A percentile compares a stretch with the other conserved stretches of the same genome.
Conservation (phyloP, 1,140 invertebrate species). For the Drosophila nebulosa region DNA sequence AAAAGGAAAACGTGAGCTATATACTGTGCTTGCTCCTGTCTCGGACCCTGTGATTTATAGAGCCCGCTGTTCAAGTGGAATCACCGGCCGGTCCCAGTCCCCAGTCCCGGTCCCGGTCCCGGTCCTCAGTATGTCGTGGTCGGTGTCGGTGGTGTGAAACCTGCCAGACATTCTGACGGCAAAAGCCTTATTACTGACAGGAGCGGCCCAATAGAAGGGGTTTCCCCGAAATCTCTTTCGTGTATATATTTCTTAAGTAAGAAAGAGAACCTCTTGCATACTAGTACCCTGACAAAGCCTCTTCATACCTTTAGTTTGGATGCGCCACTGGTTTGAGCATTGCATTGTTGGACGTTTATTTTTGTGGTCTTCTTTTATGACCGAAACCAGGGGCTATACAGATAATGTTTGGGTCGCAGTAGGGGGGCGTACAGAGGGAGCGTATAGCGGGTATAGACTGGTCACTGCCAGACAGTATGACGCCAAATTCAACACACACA, state of each 20-base stretch:
- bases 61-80: conserved; percentile 42
- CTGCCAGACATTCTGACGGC: conserved; percentile 77
- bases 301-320: neutral
- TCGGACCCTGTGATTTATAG: conserved; percentile 67
- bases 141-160: conserved; percentile 65
- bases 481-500: conserved; percentile 73
- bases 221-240: no score
- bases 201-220: neutral
- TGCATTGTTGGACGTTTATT: conserved; percentile 57
- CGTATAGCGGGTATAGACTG: conserved; percentile 23
- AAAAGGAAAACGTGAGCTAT: conserved; percentile 68
- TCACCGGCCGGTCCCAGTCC: conserved; percentile 15
- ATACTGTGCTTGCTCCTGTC: conserved; percentile 50
- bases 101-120: no score
- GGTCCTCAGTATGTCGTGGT: neutral
- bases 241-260: no score
- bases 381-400: conserved; percentile 21
- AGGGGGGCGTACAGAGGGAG: neutral
- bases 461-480: conserved; percentile 73
- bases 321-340: conserved; percentile 36
- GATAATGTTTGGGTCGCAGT: neutral
- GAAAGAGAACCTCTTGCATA: no score
- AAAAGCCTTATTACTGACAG: conserved; percentile 29
- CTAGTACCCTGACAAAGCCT: no score
- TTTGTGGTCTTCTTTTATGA: conserved; percentile 72